phyloP scores from a whole-genome alignment of 2,797 vertebrate species.

The Enoplosus armatus region DNA sequence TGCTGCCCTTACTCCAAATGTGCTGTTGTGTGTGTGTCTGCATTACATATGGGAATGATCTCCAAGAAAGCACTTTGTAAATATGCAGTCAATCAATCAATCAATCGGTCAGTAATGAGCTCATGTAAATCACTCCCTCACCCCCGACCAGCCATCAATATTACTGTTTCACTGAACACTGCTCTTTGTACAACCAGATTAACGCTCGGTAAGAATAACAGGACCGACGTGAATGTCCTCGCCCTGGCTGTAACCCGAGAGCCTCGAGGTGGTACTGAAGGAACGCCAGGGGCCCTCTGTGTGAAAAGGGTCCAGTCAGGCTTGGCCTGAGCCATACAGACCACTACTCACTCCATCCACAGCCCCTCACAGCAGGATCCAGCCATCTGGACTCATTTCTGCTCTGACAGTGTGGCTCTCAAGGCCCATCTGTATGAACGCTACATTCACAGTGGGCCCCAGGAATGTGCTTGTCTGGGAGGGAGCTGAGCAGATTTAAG shows the following conservation, averaged over 20 bases:
- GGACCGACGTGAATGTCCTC: constrained; percentile 57
- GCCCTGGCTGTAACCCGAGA: constrained; percentile 77
- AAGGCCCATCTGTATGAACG: constrained; percentile 67
- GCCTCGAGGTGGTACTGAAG: constrained; percentile 56
- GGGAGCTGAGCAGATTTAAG: constrained; percentile 73
- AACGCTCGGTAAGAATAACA: constrained; percentile 73
- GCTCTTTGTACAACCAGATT: constrained; percentile 49
- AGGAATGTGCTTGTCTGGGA: constrained; percentile 75
- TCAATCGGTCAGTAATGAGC: constrained; percentile 36
- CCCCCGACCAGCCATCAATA: constrained; percentile 17
- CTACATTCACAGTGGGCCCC: constrained; percentile 70
- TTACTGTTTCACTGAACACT: constrained; percentile 40
- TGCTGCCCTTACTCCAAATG: constrained; percentile 4
- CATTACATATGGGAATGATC: constrained; percentile 21
- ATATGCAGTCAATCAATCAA: constrained; percentile 32
- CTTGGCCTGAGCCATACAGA: constrained; percentile 73
- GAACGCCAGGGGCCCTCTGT: constrained; percentile 54
- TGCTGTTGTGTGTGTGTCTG: constrained; percentile 8
- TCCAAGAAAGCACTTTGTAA: constrained; percentile 21
- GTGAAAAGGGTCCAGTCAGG: constrained; percentile 78
- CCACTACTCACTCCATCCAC: constrained; percentile 73
- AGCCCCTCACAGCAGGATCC: constrained; percentile 77
- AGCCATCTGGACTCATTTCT: constrained; percentile 82
- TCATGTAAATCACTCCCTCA: constrained; percentile 33
- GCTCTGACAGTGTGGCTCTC: constrained; percentile 72